Evolutionary conservation across 2,113 vertebrate species (phyloP).

Genomic region (Phoenicopterus ruber): DNA sequence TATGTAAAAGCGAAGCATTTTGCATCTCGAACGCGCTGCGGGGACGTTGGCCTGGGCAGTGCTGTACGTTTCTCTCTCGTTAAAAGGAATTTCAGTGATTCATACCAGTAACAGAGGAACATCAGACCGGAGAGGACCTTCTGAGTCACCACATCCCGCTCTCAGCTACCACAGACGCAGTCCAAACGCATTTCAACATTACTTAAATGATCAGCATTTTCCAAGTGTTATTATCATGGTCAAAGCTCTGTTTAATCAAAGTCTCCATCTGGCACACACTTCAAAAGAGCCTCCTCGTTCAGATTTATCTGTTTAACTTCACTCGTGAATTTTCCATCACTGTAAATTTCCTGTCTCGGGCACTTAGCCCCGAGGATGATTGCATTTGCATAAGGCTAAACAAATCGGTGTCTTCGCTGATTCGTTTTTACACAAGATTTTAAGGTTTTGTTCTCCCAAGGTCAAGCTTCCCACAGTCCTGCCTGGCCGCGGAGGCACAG

Average conservation of each 20-base stretch:
- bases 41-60: background rate
- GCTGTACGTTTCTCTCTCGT: background rate
- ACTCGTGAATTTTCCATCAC: background rate
- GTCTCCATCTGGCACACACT: background rate
- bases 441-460: background rate
- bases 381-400: background rate
- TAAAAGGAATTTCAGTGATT: background rate
- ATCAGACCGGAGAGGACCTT: background rate
- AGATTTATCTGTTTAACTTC: background rate
- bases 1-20: background rate
- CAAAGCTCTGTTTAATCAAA: background rate
- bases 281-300: background rate
- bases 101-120: background rate
- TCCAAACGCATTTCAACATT: accelerated
- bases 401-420: background rate
- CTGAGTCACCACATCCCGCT: background rate
- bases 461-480: background rate
- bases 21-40: background rate
- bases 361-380: background rate
- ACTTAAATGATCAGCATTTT: background rate
- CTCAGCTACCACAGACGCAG: background rate
- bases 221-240: background rate
- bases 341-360: background rate
- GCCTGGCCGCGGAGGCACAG: background rate
- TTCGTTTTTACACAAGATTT: background rate